Conservation (phyloP, 2,888 invertebrate species). For the Nesidiocoris tenuis region DNA sequence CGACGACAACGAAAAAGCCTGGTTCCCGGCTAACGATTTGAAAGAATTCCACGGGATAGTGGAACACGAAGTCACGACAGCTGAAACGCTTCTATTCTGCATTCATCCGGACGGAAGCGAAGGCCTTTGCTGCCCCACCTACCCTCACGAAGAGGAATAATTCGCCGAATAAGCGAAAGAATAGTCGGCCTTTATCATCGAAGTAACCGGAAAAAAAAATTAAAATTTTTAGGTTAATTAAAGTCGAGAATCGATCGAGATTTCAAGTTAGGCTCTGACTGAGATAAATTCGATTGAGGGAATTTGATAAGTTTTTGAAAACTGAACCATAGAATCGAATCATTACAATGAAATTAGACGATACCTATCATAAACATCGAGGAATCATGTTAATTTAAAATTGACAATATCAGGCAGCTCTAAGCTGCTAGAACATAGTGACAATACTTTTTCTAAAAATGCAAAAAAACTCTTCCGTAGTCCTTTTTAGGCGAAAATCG, state of each 20-base stretch:
- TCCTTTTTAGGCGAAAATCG: background rate
- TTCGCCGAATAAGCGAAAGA: too few relatives aligned
- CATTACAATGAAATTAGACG: too few relatives aligned
- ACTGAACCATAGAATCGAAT: too few relatives aligned
- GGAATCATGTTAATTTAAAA: too few relatives aligned
- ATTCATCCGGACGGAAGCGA: slow-evolving; percentile 80
- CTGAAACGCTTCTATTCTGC: slow-evolving; percentile 79
- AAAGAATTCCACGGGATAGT: slow-evolving; percentile 87
- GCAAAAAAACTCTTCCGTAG: background rate
- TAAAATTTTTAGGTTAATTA: too few relatives aligned
- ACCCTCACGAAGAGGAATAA: slow-evolving; percentile 59
- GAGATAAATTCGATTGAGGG: too few relatives aligned
- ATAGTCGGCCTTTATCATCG: too few relatives aligned
- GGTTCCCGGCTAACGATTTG: slow-evolving; percentile 87
- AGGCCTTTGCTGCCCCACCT: slow-evolving; percentile 76
- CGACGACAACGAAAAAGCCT: slow-evolving; percentile 85
- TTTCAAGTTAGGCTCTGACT: too few relatives aligned
- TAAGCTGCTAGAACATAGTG: background rate
- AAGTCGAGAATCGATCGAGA: too few relatives aligned
- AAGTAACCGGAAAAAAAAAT: too few relatives aligned
- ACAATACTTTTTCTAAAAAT: background rate
- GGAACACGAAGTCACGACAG: slow-evolving; percentile 74
- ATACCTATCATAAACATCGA: too few relatives aligned
- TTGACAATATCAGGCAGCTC: background rate
- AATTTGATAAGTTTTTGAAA: too few relatives aligned